Conservation (phyloP, 2,113 vertebrate genomes). For the Chloroceryle aenea region DNA sequence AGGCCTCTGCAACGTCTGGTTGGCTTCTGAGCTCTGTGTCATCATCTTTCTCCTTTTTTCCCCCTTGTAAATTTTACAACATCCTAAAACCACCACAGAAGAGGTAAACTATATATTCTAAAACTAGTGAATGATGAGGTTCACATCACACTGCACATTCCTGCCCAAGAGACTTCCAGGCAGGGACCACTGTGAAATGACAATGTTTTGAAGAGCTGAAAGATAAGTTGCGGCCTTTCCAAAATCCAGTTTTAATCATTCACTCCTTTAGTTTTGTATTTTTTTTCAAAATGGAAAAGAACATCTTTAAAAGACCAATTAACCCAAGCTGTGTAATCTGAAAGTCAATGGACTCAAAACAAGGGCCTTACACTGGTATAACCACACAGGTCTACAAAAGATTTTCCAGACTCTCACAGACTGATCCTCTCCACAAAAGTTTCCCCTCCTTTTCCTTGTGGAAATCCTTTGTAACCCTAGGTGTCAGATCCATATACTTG, state of each 20-base stretch:
- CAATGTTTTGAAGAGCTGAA: neutral
- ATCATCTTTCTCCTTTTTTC: neutral
- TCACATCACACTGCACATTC: neutral
- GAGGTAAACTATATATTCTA: slow-evolving; percentile 4
- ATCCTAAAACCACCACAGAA: slow-evolving; percentile 60
- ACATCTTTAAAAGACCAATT: neutral
- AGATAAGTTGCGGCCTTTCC: neutral
- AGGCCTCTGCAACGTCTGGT: slow-evolving; percentile 56
- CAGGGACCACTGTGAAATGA: neutral
- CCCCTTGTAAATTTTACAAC: slow-evolving; percentile 57
- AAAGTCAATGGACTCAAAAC: neutral
- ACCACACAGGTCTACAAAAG: neutral
- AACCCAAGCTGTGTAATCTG: slow-evolving; percentile 10
- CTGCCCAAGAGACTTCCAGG: neutral
- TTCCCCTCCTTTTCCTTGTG: neutral
- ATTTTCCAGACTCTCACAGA: neutral
- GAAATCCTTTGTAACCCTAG: neutral
- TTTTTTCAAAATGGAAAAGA: neutral
- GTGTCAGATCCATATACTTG: neutral
- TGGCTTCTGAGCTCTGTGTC: slow-evolving; percentile 54
- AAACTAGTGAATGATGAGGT: slow-evolving; percentile 5
- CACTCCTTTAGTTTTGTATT: neutral
- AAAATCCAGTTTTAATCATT: slow-evolving; percentile 21
- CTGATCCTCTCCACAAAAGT: neutral
- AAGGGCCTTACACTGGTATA: neutral